Percentiles rank a stretch among this genome's conserved stretches.
Conservation (phyloP, 2,888 invertebrate species). For the Cabera pusaria region DNA sequence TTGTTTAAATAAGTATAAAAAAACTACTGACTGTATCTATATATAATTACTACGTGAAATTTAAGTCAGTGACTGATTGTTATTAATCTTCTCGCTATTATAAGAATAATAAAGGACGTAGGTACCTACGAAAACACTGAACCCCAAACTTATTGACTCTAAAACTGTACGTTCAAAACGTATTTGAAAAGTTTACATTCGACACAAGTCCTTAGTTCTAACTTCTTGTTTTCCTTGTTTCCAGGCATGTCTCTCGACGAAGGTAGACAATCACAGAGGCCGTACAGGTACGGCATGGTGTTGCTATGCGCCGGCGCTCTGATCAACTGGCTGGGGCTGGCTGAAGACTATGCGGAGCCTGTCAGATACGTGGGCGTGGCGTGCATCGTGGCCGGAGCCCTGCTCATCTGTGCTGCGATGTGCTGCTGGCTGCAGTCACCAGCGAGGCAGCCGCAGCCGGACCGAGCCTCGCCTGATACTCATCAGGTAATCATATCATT, state of each 20-base stretch:
- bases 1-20: too few species aligned
- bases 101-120: too few species aligned
- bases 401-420: conserved; percentile 89
- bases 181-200: too few species aligned
- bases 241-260: conserved; percentile 87
- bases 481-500: conserved; percentile 74
- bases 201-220: too few species aligned
- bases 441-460: conserved; percentile 68
- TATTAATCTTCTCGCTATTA: too few species aligned
- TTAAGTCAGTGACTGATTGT: too few species aligned
- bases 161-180: too few species aligned
- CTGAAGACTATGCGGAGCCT: conserved; percentile 88
- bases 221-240: too few species aligned
- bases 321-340: conserved; percentile 89
- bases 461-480: conserved; percentile 71
- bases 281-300: conserved; percentile 89
- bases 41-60: too few species aligned
- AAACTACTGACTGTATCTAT: too few species aligned
- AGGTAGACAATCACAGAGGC: conserved; percentile 86
- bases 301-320: conserved; percentile 88
- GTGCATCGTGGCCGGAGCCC: conserved; percentile 88
- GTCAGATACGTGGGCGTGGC: conserved; percentile 89
- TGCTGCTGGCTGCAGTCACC: conserved; percentile 88
- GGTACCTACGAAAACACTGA: too few species aligned
- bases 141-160: too few species aligned